Evolutionary conservation across 2,888 invertebrate genomes (phyloP), one percentile per base, ranked within the genome.

Genomic region (Phanerotoma sp.): DNA sequence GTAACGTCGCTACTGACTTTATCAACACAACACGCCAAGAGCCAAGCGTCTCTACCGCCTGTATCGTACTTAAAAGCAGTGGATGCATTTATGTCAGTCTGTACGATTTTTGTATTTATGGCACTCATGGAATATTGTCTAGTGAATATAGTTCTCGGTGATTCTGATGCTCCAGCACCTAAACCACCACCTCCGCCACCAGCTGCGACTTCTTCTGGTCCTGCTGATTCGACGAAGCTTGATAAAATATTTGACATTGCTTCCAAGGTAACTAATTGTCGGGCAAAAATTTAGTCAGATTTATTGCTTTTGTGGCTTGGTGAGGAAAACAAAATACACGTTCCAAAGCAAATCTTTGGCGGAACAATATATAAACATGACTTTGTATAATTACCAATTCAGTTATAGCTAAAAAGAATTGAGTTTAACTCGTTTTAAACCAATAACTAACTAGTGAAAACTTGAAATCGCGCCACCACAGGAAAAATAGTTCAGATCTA

Each of bases 61-160:
- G 96, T 96, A 4, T 95, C 95, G 2, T 96, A 96, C 75, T 80
- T 95, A 42, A 96, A 94, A 77, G 93, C 93, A 0, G 93, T 94
- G 3, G 93, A 94, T 70, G 91, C 91, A 1, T 94, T 93, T 72
- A 94, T 94, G 93, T 93, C 93, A 13, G 91, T 91, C 16, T 94
- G 93, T 75, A 93, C 93, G 47, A 84, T 93, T 84, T 93, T 94
- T 78, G 93, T 94, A 70, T 94, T 94, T 73, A 90, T 94, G 91
- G 93, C 93, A 1, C 77, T 94, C 47, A 94, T 94, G 93, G 93
- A 94, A 74, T 94, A 93, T 73, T 93, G 93, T 65, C 78, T 93
- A 61, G 93, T 94, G 22, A 93, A 93, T 72, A 92, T 91, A 22
- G 88, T 91, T 1, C 81, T 91, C 13, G 88, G 90, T 10, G 88